These are phyloP conservation scores for Limanda limanda DNA, from an alignment of 2,113 vertebrate genomes.

Conservation along the genomic window DNA sequence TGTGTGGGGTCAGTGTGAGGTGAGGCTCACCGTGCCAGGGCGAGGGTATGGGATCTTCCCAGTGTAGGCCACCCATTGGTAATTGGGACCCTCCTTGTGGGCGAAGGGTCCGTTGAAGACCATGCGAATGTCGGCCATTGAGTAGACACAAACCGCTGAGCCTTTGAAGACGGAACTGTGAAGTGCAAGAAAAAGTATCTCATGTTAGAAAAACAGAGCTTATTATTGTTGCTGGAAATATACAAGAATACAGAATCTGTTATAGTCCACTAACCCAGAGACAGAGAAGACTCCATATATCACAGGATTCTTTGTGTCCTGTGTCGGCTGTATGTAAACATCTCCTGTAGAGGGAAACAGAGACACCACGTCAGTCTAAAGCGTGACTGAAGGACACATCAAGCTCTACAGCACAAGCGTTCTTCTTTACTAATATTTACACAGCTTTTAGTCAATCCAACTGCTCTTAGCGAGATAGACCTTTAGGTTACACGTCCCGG, in stretches of 20 bases:
- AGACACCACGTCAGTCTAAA: constrained; percentile 52
- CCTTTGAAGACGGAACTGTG: constrained; percentile 95
- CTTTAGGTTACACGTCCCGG: constrained; percentile 17
- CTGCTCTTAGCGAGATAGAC: constrained; percentile 18
- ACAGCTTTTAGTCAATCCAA: constrained; percentile 48
- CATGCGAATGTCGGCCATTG: constrained; percentile 98
- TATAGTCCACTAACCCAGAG: constrained; percentile 87
- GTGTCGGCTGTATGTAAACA: constrained; percentile 96
- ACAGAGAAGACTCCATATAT: constrained; percentile 96
- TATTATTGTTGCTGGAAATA: not conserved
- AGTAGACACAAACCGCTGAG: constrained; percentile 97
- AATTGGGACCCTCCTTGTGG: constrained; percentile 98
- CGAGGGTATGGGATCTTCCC: constrained; percentile 98
- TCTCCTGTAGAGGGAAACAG: constrained; percentile 85
- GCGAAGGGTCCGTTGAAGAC: constrained; percentile 98
- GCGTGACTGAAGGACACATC: constrained; percentile 33
- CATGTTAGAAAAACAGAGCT: not conserved
- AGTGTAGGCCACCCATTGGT: constrained; percentile 97
- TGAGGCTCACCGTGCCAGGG: constrained; percentile 91
- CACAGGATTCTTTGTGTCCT: constrained; percentile 95
- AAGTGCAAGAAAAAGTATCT: not conserved
- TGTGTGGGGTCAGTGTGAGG: constrained; percentile 16
- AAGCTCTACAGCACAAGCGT: constrained; percentile 20
- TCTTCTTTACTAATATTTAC: constrained; percentile 64
- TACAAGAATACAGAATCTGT: not conserved